Evolutionary conservation across 2,888 invertebrate genomes (phyloP), one percentile per base, ranked within the genome.

Genomic region (Ochropacha duplaris): DNA sequence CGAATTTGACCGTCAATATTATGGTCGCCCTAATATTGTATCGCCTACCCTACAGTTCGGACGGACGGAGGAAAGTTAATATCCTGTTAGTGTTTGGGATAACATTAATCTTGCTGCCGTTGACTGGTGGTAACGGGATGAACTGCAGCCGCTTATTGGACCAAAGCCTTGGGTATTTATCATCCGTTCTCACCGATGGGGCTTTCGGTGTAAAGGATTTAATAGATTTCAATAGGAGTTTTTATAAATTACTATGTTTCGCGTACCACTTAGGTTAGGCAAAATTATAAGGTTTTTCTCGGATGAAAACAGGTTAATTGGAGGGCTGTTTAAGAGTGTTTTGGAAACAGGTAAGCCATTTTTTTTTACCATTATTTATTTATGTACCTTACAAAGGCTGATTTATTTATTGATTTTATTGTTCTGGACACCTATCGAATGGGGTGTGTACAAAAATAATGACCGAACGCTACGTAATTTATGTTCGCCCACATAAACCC

Each of bases 71-170:
- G 60, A 70, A 75, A 72, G 72, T 73, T 77, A 77, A 77, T 77
- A 77, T 77, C 77, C 75, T 76, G 72, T 68, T 76, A 73, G 70
- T 72, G 69, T 70, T 71, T 63, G 69, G 70, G 64, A 60, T 61
- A 71, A 60, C 77, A 77, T 77, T 76, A 76, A 77, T 77, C 77
- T 74, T 74, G 26, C 67, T 34, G 16, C 52, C 31, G 52, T n/a
- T 19, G 31, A 22, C 57, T 36, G 34, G 56, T 58, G 60, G 63
- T 60, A 51, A 68, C 62, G 54, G 59, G 31, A 31, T 31, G 31
- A 31, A 31, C 31, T 31, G 31, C 31, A 31, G 62, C 19, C 16
- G 19, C 44, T 19, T 44, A 44, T 36, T 36, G 36, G 36, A n/a
- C n/a, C 36, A n/a, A n/a, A 36, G 4, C 31, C 31, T 36, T n/a